A percentile compares a stretch with the other conserved stretches of the same genome.
Conservation (phyloP, 2,888 invertebrate genomes). For the Sminthurinus aureus region DNA sequence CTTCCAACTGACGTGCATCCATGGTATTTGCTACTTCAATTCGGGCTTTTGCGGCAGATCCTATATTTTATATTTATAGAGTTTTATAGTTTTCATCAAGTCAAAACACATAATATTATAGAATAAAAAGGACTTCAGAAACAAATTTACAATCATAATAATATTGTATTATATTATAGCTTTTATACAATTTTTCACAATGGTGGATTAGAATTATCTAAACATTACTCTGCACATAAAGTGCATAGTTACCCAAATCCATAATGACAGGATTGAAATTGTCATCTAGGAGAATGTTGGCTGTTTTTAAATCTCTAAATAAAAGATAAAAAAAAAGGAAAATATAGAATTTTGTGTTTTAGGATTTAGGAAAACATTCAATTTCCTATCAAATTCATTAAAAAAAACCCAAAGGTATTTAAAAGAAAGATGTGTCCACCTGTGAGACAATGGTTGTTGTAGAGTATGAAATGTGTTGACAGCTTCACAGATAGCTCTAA, state of each 20-base stretch:
- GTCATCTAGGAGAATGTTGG: conserved; percentile 80
- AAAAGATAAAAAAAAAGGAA: too few species aligned
- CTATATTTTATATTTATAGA: conserved; percentile 47
- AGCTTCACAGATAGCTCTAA: conserved; percentile 77
- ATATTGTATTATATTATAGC: background rate
- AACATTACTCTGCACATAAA: background rate
- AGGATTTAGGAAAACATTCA: too few species aligned
- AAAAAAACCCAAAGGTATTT: too few species aligned
- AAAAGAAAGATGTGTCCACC: too few species aligned
- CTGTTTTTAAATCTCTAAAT: conserved; percentile 80
- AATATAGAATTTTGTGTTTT: too few species aligned
- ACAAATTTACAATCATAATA: background rate
- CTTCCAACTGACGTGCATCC: conserved; percentile 77
- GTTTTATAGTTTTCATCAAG: too few species aligned
- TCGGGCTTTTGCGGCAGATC: conserved; percentile 60
- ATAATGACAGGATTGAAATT: conserved; percentile 76
- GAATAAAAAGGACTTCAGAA: too few species aligned
- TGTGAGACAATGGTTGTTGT: conserved; percentile 76
- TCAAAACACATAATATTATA: too few species aligned
- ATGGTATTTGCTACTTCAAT: conserved; percentile 71
- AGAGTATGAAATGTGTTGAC: conserved; percentile 77
- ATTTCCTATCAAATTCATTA: too few species aligned
- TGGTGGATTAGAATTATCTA: too few species aligned
- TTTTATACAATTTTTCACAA: too few species aligned
- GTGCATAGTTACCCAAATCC: conserved; percentile 73